phyloP scores from a whole-genome alignment of 2,888 invertebrate species.

The Chaetogeoica ovagalla region DNA sequence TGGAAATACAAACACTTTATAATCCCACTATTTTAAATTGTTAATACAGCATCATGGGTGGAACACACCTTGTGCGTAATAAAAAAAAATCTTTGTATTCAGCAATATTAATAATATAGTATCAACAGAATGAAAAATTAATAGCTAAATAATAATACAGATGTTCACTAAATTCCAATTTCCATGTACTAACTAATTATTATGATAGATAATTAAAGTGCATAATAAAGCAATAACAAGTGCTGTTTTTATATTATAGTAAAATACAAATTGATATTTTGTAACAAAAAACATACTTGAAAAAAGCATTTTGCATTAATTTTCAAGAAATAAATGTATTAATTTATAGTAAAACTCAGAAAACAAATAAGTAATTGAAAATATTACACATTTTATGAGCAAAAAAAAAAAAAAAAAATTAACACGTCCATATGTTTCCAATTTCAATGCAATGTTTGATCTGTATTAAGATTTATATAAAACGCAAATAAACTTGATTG shows the following conservation, averaged over 20 bases:
- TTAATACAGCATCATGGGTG: not conserved
- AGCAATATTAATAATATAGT: not conserved
- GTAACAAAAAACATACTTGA: too few species aligned
- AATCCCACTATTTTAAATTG: not conserved
- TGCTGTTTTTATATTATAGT: too few species aligned
- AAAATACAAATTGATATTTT: not conserved
- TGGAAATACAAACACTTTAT: not conserved
- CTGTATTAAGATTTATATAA: too few species aligned
- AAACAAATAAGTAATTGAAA: too few species aligned
- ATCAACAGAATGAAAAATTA: slow-evolving; percentile 1
- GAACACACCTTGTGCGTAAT: not conserved
- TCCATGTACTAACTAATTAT: slow-evolving; percentile 8
- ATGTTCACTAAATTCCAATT: slow-evolving; percentile 24
- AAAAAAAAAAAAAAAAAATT: too few species aligned
- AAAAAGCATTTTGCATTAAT: too few species aligned
- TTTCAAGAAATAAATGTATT: too few species aligned
- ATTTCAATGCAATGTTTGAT: too few species aligned
- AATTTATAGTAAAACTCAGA: too few species aligned
- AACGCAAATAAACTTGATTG: too few species aligned
- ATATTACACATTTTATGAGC: too few species aligned
- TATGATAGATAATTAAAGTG: not conserved
- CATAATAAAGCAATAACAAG: not conserved
- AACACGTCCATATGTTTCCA: too few species aligned
- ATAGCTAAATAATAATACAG: not conserved
- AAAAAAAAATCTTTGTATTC: not conserved